Percentiles rank a stretch among this genome's conserved stretches.
Conservation (phyloP, 2,113 vertebrate genomes). For the Nasalis larvatus region DNA sequence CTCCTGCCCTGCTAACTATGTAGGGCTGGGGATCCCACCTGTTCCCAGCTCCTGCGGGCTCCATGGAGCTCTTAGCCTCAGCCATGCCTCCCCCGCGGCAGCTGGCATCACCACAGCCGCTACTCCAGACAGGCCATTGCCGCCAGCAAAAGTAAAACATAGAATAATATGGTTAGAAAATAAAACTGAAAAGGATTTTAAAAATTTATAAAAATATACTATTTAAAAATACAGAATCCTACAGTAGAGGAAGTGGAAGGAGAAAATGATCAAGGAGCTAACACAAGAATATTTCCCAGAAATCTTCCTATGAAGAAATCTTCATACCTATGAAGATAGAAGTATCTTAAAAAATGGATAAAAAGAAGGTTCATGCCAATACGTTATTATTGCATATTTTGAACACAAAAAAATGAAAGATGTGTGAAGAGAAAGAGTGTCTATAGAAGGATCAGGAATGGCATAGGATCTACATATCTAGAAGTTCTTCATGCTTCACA, state of each 20-base stretch:
- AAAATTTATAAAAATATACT: neutral
- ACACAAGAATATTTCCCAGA: neutral
- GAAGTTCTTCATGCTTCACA: no score
- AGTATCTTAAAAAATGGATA: neutral
- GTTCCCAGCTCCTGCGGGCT: no score
- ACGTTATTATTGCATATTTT: neutral
- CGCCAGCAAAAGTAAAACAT: neutral
- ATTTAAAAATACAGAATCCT: neutral
- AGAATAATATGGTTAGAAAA: neutral
- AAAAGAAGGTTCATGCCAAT: neutral
- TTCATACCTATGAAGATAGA: neutral
- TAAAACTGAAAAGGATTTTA: neutral
- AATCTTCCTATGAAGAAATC: neutral
- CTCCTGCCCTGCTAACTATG: no score
- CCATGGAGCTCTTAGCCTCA: no score
- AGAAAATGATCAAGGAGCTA: neutral
- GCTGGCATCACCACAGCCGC: no score
- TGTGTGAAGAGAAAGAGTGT: neutral
- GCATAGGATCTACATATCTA: neutral
- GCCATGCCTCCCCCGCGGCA: no score
- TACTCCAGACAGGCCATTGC: no score
- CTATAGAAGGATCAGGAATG: neutral
- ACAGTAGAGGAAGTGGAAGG: neutral
- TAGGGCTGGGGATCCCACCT: no score
- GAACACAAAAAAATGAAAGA: neutral